Evolutionary conservation across 2,888 invertebrate species (phyloP).

Genomic region (Hipparchia semele): DNA sequence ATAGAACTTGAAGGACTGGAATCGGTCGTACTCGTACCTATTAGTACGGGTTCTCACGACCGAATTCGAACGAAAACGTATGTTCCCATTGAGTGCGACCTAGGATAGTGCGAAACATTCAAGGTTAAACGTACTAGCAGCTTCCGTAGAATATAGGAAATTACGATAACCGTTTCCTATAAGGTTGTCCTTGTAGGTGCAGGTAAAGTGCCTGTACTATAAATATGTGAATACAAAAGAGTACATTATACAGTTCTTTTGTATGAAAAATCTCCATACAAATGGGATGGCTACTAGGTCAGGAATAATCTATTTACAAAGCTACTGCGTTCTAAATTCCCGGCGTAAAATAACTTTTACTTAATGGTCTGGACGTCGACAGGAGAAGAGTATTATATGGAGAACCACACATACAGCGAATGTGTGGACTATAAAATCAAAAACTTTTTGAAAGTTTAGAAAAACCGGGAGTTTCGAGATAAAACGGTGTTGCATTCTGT

Average conservation of each 20-base stretch:
- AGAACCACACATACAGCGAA: too few species aligned
- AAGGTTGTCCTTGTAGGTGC: conserved; percentile 4
- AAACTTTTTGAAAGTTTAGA: too few species aligned
- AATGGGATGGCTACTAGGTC: neutral
- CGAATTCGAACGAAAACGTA: neutral
- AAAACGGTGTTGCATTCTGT: too few species aligned
- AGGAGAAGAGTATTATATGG: too few species aligned
- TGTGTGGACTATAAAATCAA: too few species aligned
- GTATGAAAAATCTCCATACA: conserved; percentile 1
- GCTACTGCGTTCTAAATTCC: too few species aligned
- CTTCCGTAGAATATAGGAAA: conserved; percentile 12
- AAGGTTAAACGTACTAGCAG: neutral
- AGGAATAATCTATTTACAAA: conserved; percentile 7
- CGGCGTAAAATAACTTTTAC: too few species aligned
- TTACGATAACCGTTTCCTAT: conserved; percentile 7
- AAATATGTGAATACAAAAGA: neutral
- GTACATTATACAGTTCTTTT: conserved; percentile 6
- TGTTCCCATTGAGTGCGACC: neutral
- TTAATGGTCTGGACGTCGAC: too few species aligned
- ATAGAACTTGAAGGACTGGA: too few species aligned
- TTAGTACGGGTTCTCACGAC: too few species aligned
- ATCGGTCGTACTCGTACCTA: too few species aligned
- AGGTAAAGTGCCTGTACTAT: neutral
- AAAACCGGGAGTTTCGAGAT: too few species aligned
- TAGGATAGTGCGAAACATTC: neutral